Evolutionary conservation across 2,113 vertebrate species (phyloP).

Genomic region (Turdus rufiventris): DNA sequence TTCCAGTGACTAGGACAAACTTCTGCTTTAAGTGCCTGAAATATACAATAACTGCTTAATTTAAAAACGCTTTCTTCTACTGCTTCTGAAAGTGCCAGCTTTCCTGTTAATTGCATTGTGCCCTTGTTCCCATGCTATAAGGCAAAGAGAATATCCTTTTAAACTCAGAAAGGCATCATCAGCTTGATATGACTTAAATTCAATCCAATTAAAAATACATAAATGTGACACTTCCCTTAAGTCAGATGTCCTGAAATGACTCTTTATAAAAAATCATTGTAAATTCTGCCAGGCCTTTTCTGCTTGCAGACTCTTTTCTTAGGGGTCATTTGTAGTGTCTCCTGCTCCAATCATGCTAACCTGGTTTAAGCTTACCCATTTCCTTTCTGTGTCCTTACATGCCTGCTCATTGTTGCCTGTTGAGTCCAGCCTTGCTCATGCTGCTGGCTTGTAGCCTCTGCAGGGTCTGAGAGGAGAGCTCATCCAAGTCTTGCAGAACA

Average conservation of each 20-base stretch:
- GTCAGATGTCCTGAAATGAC: slow-evolving; percentile 25
- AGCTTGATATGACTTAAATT: slow-evolving; percentile 20
- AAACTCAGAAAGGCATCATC: background rate
- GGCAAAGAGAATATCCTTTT: background rate
- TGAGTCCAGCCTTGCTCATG: background rate
- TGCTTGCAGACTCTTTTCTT: background rate
- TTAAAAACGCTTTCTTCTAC: background rate
- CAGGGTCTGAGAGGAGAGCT: background rate
- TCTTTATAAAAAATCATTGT: background rate
- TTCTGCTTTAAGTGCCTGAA: background rate
- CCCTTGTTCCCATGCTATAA: background rate
- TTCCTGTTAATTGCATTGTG: background rate
- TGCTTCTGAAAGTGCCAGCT: background rate
- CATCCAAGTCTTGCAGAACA: slow-evolving; percentile 27
- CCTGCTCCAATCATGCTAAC: background rate
- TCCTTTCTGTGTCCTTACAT: background rate
- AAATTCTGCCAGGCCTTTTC: background rate
- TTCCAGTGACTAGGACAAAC: background rate
- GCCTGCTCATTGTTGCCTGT: background rate
- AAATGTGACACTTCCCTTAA: slow-evolving; percentile 14
- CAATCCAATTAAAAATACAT: slow-evolving; percentile 42
- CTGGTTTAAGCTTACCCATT: background rate
- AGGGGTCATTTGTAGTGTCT: background rate
- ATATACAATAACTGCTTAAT: background rate
- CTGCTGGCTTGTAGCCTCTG: background rate